These are phyloP conservation scores for Protosalanx chinensis DNA, from an alignment of 2,797 vertebrate species.

Conservation along the genomic window DNA sequence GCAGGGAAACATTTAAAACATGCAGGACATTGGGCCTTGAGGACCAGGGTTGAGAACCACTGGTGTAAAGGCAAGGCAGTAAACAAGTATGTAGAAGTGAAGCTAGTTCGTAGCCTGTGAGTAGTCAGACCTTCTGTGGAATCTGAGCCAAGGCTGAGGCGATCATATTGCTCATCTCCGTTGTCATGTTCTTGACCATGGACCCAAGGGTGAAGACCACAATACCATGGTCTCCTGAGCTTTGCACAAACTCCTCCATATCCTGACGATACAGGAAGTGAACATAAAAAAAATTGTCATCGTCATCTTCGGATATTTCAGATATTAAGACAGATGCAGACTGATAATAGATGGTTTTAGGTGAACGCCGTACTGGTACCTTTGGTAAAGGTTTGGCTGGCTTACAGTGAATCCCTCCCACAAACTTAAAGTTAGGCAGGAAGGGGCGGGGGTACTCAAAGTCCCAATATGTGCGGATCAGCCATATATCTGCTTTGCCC, in stretches of 20 bases:
- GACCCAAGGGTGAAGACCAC: slow-evolving; percentile 88
- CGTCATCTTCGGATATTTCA: neutral
- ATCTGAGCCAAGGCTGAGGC: slow-evolving; percentile 84
- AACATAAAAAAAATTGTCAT: too few relatives aligned
- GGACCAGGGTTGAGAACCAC: too few relatives aligned
- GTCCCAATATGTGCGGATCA: slow-evolving; percentile 91
- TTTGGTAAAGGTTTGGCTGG: slow-evolving; percentile 85
- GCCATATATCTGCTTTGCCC: slow-evolving; percentile 87
- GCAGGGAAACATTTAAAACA: too few relatives aligned
- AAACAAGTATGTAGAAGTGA: neutral
- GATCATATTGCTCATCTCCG: slow-evolving; percentile 78
- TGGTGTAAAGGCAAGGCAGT: neutral
- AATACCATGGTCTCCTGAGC: slow-evolving; percentile 83
- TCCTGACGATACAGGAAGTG: slow-evolving; percentile 66
- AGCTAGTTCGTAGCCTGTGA: too few relatives aligned
- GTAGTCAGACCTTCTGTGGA: slow-evolving; percentile 83
- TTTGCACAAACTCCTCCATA: slow-evolving; percentile 89
- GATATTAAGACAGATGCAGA: neutral
- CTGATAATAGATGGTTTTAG: neutral
- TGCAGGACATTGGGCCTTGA: too few relatives aligned
- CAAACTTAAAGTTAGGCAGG: slow-evolving; percentile 87
- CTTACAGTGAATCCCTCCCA: slow-evolving; percentile 90
- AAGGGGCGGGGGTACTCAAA: slow-evolving; percentile 87
- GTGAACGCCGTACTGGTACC: slow-evolving; percentile 55
- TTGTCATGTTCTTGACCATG: slow-evolving; percentile 78